Evolutionary conservation across 2,888 invertebrate genomes (phyloP).

Genomic region (Caenorhabditis sp.): DNA sequence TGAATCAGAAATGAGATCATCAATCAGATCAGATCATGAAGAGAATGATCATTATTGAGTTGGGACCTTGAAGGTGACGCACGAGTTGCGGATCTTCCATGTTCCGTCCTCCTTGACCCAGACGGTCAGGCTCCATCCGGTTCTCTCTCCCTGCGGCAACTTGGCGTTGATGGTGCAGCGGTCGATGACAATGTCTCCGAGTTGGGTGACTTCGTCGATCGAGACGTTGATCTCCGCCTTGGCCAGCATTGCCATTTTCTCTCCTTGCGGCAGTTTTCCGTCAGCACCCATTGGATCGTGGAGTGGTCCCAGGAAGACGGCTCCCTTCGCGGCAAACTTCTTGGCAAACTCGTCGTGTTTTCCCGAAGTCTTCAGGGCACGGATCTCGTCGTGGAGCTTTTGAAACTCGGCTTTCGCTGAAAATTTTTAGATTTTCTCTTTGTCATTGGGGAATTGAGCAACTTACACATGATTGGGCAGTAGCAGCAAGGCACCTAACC

Average conservation of each 20-base stretch:
- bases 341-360: conserved; percentile 56
- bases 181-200: conserved; percentile 54
- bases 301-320: conserved; percentile 60
- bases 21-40: background rate
- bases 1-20: background rate
- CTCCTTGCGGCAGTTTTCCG: conserved; percentile 23
- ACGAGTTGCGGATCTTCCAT: conserved; percentile 64
- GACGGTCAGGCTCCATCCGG: conserved; percentile 58
- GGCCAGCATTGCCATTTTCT: conserved; percentile 32
- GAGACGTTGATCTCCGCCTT: conserved; percentile 47
- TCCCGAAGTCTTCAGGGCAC: conserved; percentile 35
- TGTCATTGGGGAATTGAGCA: background rate
- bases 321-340: conserved; percentile 51
- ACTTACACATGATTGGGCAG: background rate
- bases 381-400: conserved; percentile 2
- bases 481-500: background rate
- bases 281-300: conserved; percentile 45
- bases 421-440: background rate
- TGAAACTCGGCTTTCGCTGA: background rate
- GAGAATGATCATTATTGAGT: conserved; percentile 9
- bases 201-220: conserved; percentile 49
- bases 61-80: conserved; percentile 57
- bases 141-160: conserved; percentile 45
- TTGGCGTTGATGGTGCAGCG: conserved; percentile 48
- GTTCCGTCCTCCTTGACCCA: conserved; percentile 62